Evolutionary conservation across 2,113 vertebrate genomes (phyloP).

Genomic region (Vulpes lagopus): DNA sequence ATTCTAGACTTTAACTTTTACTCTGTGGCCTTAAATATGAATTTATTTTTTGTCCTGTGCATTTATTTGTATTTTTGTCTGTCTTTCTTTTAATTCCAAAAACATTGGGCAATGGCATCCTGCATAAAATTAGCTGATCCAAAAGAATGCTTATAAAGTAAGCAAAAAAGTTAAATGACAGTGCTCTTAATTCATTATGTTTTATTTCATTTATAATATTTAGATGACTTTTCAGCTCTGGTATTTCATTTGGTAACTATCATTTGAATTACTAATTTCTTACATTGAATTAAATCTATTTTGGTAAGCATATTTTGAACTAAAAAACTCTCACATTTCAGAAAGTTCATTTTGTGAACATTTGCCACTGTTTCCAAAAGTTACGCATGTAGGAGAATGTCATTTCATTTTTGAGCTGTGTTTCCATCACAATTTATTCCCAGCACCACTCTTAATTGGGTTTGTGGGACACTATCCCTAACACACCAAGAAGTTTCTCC

Average conservation of each 20-base stretch:
- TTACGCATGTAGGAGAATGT: neutral
- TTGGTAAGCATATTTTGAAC: conserved; percentile 41
- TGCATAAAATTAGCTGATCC: neutral
- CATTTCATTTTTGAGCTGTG: neutral
- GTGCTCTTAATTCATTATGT: neutral
- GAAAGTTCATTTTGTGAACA: neutral
- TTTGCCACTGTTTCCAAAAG: neutral
- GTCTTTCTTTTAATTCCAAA: neutral
- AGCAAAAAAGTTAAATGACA: neutral
- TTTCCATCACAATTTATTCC: neutral
- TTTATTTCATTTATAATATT: neutral
- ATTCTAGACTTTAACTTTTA: neutral
- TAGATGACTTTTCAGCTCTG: neutral
- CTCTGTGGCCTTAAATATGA: neutral
- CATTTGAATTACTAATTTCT: neutral
- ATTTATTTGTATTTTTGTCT: neutral
- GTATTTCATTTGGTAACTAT: neutral
- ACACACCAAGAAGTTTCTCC: neutral
- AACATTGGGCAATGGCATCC: neutral
- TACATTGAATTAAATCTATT: neutral
- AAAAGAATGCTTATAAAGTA: neutral
- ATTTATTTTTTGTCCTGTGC: neutral
- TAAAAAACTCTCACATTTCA: neutral
- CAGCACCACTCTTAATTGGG: neutral
- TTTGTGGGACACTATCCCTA: conserved; percentile 53